Evolutionary conservation across 1,140 invertebrate species (phyloP).

Genomic region (Microplitis demolitor): DNA sequence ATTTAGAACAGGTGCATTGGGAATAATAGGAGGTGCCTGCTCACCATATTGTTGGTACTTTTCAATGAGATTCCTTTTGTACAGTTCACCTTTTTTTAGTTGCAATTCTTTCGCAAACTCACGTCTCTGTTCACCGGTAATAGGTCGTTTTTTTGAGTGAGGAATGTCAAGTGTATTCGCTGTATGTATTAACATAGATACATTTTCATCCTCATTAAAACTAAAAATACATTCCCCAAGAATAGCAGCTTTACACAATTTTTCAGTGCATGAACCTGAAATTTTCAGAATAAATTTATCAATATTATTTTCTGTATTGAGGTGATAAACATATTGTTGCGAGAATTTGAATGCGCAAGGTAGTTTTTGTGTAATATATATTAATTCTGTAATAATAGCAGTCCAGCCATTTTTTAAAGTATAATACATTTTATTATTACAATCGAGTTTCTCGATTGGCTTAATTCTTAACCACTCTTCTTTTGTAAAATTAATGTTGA

Average conservation of each 20-base stretch:
- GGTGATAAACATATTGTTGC: background rate
- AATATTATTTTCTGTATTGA: background rate
- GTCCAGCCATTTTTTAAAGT: background rate
- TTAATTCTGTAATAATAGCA: background rate
- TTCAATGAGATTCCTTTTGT: background rate
- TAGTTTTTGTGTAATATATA: background rate
- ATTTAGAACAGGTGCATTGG: no score
- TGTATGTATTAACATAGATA: background rate
- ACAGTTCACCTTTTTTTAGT: background rate
- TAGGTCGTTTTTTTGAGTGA: background rate
- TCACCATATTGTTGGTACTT: no score
- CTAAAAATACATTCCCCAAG: background rate
- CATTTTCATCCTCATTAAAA: background rate
- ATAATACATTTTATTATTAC: background rate
- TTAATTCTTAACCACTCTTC: background rate
- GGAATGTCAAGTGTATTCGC: background rate
- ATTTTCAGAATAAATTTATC: background rate
- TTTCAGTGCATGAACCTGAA: background rate
- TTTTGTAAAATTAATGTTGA: background rate
- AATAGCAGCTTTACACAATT: background rate
- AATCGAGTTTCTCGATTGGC: background rate
- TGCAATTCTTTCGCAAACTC: background rate
- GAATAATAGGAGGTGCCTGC: no score
- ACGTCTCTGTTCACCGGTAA: background rate
- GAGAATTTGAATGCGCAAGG: background rate